Evolutionary conservation across 1,140 invertebrate species (phyloP).

Genomic region (Euwallacea similis): DNA sequence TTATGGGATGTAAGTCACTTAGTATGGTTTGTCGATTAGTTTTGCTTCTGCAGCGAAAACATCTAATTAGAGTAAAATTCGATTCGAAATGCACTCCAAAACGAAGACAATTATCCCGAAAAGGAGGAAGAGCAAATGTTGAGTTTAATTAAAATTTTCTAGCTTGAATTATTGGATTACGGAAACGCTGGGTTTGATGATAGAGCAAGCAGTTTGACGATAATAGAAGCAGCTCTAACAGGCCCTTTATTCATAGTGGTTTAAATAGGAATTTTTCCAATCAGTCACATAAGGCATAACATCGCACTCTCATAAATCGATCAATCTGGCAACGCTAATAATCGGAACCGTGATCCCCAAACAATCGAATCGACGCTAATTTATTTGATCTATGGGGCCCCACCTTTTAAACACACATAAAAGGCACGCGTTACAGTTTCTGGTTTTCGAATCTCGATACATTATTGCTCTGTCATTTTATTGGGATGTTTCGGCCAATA

Average conservation of each 20-base stretch:
- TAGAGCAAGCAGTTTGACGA: constrained; percentile 20
- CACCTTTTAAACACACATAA: constrained; percentile 12
- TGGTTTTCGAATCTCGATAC: constrained; percentile 10
- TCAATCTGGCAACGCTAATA: neutral
- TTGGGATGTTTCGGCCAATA: neutral
- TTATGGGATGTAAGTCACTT: too few species aligned
- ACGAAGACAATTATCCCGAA: constrained; percentile 12
- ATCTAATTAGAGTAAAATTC: constrained; percentile 8
- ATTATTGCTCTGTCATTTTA: neutral
- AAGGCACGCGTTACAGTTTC: constrained; percentile 18
- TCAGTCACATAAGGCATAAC: too few species aligned
- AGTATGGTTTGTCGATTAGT: too few species aligned
- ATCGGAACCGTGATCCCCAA: constrained; percentile 7
- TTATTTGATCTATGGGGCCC: constrained; percentile 13
- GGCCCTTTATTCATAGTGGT: neutral
- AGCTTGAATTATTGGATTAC: constrained; percentile 21
- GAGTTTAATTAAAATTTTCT: constrained; percentile 31
- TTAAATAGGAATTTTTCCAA: too few species aligned
- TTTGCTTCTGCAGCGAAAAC: neutral
- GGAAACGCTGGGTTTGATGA: constrained; percentile 2
- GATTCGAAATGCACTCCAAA: constrained; percentile 12
- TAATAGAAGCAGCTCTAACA: constrained; percentile 7
- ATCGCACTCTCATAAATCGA: neutral
- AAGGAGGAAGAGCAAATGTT: constrained; percentile 15
- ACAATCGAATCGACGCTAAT: constrained; percentile 16